Percentiles rank a stretch among this genome's conserved stretches.
Evolutionary conservation across 2,797 vertebrate genomes (phyloP).

Genomic region (Falco berigora): DNA sequence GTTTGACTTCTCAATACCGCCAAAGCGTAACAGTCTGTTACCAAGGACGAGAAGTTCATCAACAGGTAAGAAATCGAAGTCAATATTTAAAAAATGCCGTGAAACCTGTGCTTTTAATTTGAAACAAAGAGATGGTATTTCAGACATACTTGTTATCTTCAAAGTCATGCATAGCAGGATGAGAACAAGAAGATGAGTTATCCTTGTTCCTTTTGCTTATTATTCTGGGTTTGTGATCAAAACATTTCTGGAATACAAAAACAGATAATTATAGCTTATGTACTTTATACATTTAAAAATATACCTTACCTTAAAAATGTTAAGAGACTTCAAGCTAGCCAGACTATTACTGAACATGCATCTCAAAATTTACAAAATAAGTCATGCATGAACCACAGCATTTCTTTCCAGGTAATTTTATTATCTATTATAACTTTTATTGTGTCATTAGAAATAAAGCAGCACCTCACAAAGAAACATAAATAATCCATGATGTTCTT

Average conservation of each 20-base stretch:
- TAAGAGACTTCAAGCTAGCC: neutral
- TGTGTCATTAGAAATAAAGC: neutral
- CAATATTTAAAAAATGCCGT: neutral
- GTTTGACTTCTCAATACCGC: neutral
- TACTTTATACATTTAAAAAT: neutral
- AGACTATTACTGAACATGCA: neutral
- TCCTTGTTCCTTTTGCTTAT: constrained; percentile 98
- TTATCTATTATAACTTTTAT: neutral
- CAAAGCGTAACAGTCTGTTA: neutral
- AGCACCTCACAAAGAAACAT: constrained; percentile 95
- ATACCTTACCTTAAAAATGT: neutral
- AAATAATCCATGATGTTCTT: constrained; percentile 93
- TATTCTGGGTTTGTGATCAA: constrained; percentile 98
- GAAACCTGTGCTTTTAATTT: neutral
- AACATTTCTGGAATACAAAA: constrained; percentile 87
- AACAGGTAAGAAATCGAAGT: neutral
- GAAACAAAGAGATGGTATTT: neutral
- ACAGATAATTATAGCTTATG: neutral
- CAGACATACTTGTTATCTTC: constrained; percentile 91
- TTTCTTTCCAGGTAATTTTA: neutral
- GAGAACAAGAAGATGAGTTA: constrained; percentile 87
- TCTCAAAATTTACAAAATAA: neutral
- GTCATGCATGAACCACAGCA: neutral
- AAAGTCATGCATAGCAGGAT: constrained; percentile 91
- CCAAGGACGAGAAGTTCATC: neutral